Conservation (phyloP, 2,888 invertebrate genomes). For the Drosophila kambysellisi region DNA sequence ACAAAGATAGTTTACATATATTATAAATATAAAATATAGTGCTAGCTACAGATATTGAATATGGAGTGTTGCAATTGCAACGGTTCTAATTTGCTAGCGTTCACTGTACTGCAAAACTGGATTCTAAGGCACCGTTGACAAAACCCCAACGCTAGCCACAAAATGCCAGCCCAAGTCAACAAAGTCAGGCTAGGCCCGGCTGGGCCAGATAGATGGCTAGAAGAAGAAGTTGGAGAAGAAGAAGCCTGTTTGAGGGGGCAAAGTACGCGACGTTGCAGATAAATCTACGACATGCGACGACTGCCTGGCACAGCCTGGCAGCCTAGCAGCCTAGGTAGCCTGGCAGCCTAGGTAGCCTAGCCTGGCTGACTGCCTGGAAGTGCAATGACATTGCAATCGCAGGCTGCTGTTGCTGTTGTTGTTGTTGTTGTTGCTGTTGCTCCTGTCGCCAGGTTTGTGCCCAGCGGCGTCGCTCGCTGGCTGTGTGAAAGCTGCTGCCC, state of each 20-base stretch:
- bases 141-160: constrained; percentile 51
- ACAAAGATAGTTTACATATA: not conserved
- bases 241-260: constrained; percentile 66
- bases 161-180: constrained; percentile 19
- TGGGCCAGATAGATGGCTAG: constrained; percentile 31
- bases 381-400: constrained; percentile 65
- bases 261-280: constrained; percentile 66
- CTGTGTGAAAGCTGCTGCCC: constrained; percentile 46
- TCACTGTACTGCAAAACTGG: constrained; percentile 50
- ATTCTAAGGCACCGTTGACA: constrained; percentile 69
- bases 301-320: constrained; percentile 11
- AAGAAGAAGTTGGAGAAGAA: constrained; percentile 20
- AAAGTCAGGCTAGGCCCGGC: constrained; percentile 7
- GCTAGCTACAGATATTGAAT: not conserved
- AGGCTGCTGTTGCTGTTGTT: constrained; percentile 26
- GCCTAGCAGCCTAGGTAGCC: constrained; percentile 15
- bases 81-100: not conserved
- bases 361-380: constrained; percentile 33
- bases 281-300: constrained; percentile 59
- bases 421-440: constrained; percentile 27
- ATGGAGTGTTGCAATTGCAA: not conserved
- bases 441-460: constrained; percentile 40
- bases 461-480: constrained; percentile 24
- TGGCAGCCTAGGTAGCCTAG: constrained; percentile 19
- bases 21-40: not conserved